A percentile compares a stretch with the other conserved stretches of the same genome.
phyloP scores from a whole-genome alignment of 2,888 invertebrate species.

The Tillus elongatus region DNA sequence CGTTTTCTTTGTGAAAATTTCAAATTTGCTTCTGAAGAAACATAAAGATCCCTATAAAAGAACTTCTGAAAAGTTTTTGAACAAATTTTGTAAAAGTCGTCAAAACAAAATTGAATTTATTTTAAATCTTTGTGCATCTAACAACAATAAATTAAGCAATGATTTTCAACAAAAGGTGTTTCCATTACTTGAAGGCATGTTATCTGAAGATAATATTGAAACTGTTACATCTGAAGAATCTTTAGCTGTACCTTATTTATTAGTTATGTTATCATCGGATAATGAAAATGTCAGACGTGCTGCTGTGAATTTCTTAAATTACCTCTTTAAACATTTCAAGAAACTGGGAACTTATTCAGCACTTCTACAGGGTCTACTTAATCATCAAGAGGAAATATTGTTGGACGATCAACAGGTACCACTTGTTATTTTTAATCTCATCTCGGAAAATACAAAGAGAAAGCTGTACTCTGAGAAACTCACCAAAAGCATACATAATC shows the following conservation, averaged over 20 bases:
- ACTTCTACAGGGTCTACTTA: slow-evolving; percentile 20
- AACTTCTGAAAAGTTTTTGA: neutral
- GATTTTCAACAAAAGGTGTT: too few species aligned
- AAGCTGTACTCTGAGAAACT: slow-evolving; percentile 15
- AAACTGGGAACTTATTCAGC: slow-evolving; percentile 7
- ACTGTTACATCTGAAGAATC: too few species aligned
- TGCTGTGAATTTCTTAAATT: slow-evolving; percentile 13
- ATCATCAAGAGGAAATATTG: slow-evolving; percentile 46
- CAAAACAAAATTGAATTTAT: slow-evolving; percentile 20
- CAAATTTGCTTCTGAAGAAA: too few species aligned
- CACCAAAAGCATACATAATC: slow-evolving; percentile 11
- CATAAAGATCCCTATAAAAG: too few species aligned
- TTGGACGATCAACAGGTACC: slow-evolving; percentile 60
- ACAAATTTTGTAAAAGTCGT: slow-evolving; percentile 15
- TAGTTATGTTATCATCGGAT: slow-evolving; percentile 14
- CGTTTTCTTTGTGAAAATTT: too few species aligned
- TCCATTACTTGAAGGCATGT: too few species aligned
- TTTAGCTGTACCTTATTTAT: slow-evolving; percentile 13
- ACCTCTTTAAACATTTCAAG: slow-evolving; percentile 11
- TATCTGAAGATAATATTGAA: too few species aligned
- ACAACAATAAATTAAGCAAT: too few species aligned
- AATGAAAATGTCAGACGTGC: slow-evolving; percentile 13
- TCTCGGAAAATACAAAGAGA: slow-evolving; percentile 43
- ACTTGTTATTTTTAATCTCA: slow-evolving; percentile 51
- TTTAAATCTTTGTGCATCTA: too few species aligned